Base-by-base conservation (phyloP, 2,888 invertebrate species). In the Prosopocoilus inquinatus region DNA sequence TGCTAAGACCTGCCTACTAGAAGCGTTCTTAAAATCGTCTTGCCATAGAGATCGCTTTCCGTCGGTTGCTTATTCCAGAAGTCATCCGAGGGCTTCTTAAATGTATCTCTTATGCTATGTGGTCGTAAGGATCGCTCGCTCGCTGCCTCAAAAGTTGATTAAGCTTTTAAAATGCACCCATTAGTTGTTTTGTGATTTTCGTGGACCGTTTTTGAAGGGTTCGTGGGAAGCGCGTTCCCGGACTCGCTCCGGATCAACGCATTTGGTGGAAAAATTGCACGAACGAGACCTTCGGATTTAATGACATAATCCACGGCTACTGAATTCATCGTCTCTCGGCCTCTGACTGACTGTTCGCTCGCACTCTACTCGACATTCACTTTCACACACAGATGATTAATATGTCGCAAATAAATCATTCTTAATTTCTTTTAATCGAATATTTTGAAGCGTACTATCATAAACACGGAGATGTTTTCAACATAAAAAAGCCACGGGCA, bases 1-100 rank as follows among this genome's bases (percentile, higher is more conserved):
- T 65, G 60, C 67, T 66, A 69, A 68, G 70, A 64, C 71, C 70
- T 66, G 64, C 76, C 75, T 73, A 72, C 76, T 69, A 58, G 67
- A 38, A 16, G 63, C 62, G 62, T 57, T 60, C 61, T 41, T 41
- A 41, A 41, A 13, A 41, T 41, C 41, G 15, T 41, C 41, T 41
- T 41, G 16, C 41, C 41, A 41, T 41, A 41, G 41, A 41, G 41
- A 15, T 41, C 66, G 63, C 63, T 67, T 68, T 71, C 61, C 64
- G 61, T 55, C 64, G 64, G 51, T 61, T 54, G 66, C 67, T 62
- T 70, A 72, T 60, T 72, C 73, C 72, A 68, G 75, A 69, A 75
- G 75, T 70, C 70, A 51, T 44, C 54, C 34, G 16, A 46, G 15
- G 49, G 53, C 57, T 57, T 53, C 57, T 45, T 57, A 51, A 57